phyloP scores from a whole-genome alignment of 2,888 invertebrate species.

The Cetonia aurata region DNA sequence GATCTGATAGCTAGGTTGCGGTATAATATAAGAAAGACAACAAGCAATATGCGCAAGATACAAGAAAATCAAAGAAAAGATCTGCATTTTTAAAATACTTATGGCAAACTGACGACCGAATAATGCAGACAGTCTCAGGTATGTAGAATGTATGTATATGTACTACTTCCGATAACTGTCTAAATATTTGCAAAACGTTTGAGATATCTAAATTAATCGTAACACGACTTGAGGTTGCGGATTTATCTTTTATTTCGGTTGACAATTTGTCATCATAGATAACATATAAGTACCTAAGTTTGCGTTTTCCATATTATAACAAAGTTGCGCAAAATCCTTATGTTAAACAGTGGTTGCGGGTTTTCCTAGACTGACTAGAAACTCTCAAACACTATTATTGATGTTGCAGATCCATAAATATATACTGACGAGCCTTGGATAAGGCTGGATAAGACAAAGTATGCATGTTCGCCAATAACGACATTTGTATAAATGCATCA shows the following conservation, averaged over 20 bases:
- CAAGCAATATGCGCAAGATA: background rate
- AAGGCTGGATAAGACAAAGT: no score
- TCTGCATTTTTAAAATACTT: conserved; percentile 15
- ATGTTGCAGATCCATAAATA: no score
- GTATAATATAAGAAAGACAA: background rate
- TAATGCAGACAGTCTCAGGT: background rate
- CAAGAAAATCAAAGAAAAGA: background rate
- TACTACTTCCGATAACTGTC: conserved; percentile 11
- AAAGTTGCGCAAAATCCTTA: no score
- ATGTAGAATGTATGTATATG: no score
- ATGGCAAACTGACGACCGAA: background rate
- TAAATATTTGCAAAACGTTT: conserved; percentile 10
- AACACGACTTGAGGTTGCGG: background rate
- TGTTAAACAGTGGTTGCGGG: no score
- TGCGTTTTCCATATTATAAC: no score
- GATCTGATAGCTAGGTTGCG: background rate
- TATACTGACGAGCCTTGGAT: no score
- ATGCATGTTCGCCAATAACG: no score
- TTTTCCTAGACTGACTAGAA: no score
- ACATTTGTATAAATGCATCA: no score
- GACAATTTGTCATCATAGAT: conserved; percentile 8
- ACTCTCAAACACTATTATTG: no score
- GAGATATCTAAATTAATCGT: conserved; percentile 8
- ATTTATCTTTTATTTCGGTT: conserved; percentile 15
- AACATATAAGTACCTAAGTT: no score